Percentiles rank a stretch among this genome's conserved stretches.
Evolutionary conservation across 2,113 vertebrate genomes (phyloP).

Genomic region (Psilopsiagon aurifrons): DNA sequence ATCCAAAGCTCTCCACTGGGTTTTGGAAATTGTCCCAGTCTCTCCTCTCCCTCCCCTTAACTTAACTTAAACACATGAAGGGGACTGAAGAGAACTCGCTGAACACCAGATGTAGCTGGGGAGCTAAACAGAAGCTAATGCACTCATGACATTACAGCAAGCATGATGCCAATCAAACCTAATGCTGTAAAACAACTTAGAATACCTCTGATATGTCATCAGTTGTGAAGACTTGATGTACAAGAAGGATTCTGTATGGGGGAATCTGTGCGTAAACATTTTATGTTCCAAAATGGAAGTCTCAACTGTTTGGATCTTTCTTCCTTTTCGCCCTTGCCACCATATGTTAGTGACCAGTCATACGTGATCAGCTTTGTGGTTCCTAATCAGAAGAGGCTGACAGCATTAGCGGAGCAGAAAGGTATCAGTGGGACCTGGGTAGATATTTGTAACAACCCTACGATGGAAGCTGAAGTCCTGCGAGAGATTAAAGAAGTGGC

Average conservation of each 20-base stretch:
- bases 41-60: not conserved
- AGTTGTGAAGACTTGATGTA: not conserved
- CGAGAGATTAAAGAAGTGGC: constrained; percentile 89
- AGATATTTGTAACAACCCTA: constrained; percentile 91
- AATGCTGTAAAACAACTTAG: not conserved
- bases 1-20: not conserved
- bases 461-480: constrained; percentile 91
- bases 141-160: not conserved
- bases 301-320: not conserved
- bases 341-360: constrained; percentile 86
- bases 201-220: not conserved
- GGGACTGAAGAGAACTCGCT: not conserved
- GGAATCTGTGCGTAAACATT: not conserved
- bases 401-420: constrained; percentile 83
- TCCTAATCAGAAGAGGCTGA: constrained; percentile 93
- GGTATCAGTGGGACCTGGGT: constrained; percentile 84
- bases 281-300: not conserved
- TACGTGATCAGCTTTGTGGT: constrained; percentile 98
- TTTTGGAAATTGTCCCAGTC: not conserved
- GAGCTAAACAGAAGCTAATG: not conserved
- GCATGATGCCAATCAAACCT: not conserved
- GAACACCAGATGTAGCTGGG: not conserved
- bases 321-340: constrained; percentile 4
- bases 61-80: fast-evolving
- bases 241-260: not conserved